Evolutionary conservation across 30 jellyfish, hydroid and myxozoan species (phyloP).

Genomic region (Pseudorhiza aurosa): DNA sequence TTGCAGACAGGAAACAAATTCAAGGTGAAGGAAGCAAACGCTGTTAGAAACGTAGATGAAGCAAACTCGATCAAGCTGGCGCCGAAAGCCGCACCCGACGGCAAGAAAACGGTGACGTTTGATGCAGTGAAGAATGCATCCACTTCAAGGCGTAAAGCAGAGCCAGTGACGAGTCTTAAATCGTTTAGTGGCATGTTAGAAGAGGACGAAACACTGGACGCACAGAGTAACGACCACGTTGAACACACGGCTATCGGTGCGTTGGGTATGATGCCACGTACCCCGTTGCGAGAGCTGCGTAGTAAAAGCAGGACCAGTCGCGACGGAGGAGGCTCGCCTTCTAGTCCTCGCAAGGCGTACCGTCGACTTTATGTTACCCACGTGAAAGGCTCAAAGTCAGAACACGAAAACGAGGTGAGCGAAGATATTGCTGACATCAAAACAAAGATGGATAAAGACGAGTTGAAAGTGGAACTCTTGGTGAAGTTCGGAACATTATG

Average conservation of each 20-base stretch:
- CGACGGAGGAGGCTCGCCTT: slow-evolving; percentile 87
- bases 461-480: slow-evolving; percentile 81
- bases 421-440: slow-evolving; percentile 71
- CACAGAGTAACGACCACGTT: slow-evolving; percentile 27
- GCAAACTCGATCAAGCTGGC: slow-evolving; percentile 12
- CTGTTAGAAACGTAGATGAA: slow-evolving; percentile 1
- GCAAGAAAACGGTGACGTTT: slow-evolving; percentile 60
- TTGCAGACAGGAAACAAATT: slow-evolving; percentile 67
- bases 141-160: slow-evolving; percentile 9
- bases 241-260: slow-evolving; percentile 77
- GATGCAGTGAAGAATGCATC: neutral
- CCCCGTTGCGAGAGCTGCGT: slow-evolving; percentile 72
- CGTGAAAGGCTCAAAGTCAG: slow-evolving; percentile 83
- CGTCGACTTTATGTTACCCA: slow-evolving; percentile 96
- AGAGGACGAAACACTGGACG: neutral
- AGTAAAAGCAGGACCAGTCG: slow-evolving; percentile 80
- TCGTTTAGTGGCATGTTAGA: slow-evolving; percentile 27
- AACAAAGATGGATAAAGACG: slow-evolving; percentile 87
- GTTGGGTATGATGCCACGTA: slow-evolving; percentile 61
- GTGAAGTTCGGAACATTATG: slow-evolving; percentile 62
- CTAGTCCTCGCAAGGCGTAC: slow-evolving; percentile 92
- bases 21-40: slow-evolving; percentile 17
- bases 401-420: slow-evolving; percentile 52
- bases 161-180: slow-evolving; percentile 21
- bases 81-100: slow-evolving; percentile 4